phyloP scores from a whole-genome alignment of 2,113 vertebrate species.

The Gnathonemus echidnorhynchus region DNA sequence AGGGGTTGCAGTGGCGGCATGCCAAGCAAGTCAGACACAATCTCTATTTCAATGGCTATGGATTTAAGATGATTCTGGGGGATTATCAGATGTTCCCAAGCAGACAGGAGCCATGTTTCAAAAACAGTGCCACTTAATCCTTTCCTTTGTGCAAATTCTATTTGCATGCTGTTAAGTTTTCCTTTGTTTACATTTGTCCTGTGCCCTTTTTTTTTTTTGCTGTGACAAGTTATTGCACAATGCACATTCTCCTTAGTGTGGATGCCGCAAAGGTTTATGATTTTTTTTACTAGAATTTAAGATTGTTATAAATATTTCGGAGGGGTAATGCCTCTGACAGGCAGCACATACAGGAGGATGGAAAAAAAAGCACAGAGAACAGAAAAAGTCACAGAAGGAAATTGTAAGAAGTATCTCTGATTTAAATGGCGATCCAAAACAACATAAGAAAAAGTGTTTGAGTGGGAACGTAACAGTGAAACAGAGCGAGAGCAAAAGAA shows the following conservation, averaged over 20 bases:
- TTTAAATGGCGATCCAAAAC: background rate
- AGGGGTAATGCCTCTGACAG: background rate
- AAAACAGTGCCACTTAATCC: background rate
- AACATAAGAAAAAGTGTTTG: background rate
- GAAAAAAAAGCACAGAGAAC: background rate
- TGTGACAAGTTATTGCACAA: background rate
- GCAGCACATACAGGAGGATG: background rate
- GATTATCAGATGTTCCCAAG: background rate
- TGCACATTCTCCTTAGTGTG: background rate
- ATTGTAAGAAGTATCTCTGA: background rate
- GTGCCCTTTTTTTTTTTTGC: background rate
- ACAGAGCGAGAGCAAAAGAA: conserved; percentile 6
- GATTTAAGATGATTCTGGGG: background rate
- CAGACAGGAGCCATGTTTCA: background rate
- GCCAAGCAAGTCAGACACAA: background rate
- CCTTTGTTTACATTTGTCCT: background rate
- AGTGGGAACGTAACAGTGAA: background rate
- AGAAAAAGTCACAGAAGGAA: background rate
- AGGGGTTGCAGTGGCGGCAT: background rate
- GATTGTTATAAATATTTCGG: background rate
- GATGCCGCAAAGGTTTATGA: background rate
- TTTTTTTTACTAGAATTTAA: background rate
- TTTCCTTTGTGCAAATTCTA: background rate
- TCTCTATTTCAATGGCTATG: background rate
- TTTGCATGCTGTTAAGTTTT: background rate